phyloP scores from a whole-genome alignment of 2,797 vertebrate species.

The Sebastes itinus region DNA sequence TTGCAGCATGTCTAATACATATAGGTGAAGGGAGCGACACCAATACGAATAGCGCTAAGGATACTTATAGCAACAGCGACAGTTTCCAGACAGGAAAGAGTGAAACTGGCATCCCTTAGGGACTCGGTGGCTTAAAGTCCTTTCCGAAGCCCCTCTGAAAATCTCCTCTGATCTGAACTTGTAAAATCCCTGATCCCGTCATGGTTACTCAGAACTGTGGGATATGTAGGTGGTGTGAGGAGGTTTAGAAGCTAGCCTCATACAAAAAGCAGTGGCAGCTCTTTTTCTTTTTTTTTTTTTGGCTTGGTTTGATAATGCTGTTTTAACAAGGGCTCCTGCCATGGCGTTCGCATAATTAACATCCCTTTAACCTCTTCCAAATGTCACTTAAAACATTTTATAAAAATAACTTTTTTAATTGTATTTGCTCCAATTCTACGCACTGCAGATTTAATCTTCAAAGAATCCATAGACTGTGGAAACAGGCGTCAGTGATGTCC shows the following conservation, averaged over 20 bases:
- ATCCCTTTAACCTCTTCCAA: background rate
- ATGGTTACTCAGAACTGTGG: background rate
- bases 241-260: background rate
- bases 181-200: slow-evolving; percentile 25
- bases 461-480: background rate
- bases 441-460: background rate
- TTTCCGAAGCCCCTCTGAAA: slow-evolving; percentile 8
- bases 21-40: background rate
- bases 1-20: background rate
- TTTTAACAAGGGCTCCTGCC: background rate
- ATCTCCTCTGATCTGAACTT: slow-evolving; percentile 45
- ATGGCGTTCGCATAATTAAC: background rate
- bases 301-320: background rate
- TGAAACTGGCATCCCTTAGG: background rate
- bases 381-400: background rate
- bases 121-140: background rate
- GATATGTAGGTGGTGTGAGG: background rate
- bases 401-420: too few relatives aligned
- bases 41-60: background rate
- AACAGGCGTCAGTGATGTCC: too few relatives aligned
- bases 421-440: too few relatives aligned
- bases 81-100: slow-evolving; percentile 1
- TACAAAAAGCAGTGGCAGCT: background rate
- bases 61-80: slow-evolving; percentile 13
- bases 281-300: background rate